Conservation (phyloP, 2,888 invertebrate species). For the Nomada flava region DNA sequence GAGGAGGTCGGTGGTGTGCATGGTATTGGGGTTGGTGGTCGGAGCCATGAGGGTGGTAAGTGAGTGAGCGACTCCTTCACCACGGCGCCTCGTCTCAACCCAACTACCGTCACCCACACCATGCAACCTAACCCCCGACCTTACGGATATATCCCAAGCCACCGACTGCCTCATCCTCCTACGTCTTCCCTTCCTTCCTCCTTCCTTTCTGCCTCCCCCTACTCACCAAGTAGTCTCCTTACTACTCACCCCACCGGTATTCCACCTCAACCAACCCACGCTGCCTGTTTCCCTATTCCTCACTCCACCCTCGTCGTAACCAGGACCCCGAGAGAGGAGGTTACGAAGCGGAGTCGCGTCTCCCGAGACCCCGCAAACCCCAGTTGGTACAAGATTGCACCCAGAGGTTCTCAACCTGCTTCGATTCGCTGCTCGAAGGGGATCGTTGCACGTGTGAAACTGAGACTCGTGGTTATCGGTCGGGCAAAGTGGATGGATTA, state of each 20-base stretch:
- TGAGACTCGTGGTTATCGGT: not conserved
- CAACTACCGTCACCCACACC: conserved; percentile 67
- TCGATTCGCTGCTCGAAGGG: not conserved
- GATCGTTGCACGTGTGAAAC: conserved; percentile 27
- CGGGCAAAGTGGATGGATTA: not conserved
- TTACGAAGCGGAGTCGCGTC: conserved; percentile 79
- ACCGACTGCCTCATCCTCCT: conserved; percentile 64
- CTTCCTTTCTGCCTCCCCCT: conserved; percentile 47
- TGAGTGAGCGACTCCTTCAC: conserved; percentile 78
- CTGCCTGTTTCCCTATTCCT: conserved; percentile 71
- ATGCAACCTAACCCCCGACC: conserved; percentile 62
- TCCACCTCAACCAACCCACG: conserved; percentile 66
- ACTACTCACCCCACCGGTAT: conserved; percentile 64
- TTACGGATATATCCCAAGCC: conserved; percentile 75
- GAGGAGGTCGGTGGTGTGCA: conserved; percentile 64
- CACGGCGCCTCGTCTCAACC: conserved; percentile 75
- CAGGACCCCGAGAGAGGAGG: conserved; percentile 74
- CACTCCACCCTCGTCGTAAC: conserved; percentile 69
- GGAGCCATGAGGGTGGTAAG: conserved; percentile 72
- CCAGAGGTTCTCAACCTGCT: conserved; percentile 79
- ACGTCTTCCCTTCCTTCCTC: conserved; percentile 40
- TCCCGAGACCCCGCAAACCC: conserved; percentile 81
- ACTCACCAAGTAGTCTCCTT: conserved; percentile 59
- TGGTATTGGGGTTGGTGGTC: conserved; percentile 74
- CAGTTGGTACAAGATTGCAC: conserved; percentile 83